Evolutionary conservation across 35 echinoderm and acorn worm species (phyloP).

Genomic region (Ptychodera flava): DNA sequence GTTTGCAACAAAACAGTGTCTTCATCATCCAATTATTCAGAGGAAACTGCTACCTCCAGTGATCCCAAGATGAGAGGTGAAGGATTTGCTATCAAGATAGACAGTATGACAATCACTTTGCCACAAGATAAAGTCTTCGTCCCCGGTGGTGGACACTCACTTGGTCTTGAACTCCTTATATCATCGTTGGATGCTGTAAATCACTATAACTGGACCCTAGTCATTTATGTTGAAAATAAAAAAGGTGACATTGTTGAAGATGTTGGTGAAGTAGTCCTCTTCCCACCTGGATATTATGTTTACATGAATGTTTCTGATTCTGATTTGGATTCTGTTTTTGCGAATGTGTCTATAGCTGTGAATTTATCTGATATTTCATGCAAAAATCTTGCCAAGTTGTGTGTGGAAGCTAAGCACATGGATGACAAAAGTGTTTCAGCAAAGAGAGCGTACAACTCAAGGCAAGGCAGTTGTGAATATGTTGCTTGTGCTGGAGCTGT

Average conservation of each 20-base stretch:
- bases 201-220: not conserved
- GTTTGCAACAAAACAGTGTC: not conserved
- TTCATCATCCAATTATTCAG: too few relatives aligned
- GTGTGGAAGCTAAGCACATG: not conserved
- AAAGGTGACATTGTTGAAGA: not conserved
- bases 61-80: not conserved
- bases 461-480: too few relatives aligned
- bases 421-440: too few relatives aligned
- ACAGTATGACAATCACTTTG: not conserved
- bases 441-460: too few relatives aligned
- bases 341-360: not conserved
- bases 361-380: not conserved
- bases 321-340: not conserved
- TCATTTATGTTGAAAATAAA: not conserved
- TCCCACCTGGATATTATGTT: not conserved
- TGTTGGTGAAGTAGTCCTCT: not conserved
- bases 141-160: not conserved
- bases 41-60: not conserved
- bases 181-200: not conserved
- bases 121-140: not conserved
- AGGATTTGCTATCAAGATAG: not conserved
- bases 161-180: not conserved
- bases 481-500: too few relatives aligned
- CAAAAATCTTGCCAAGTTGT: not conserved
- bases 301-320: not conserved